Evolutionary conservation across 2,113 vertebrate species (phyloP).

Genomic region (Cervus canadensis): DNA sequence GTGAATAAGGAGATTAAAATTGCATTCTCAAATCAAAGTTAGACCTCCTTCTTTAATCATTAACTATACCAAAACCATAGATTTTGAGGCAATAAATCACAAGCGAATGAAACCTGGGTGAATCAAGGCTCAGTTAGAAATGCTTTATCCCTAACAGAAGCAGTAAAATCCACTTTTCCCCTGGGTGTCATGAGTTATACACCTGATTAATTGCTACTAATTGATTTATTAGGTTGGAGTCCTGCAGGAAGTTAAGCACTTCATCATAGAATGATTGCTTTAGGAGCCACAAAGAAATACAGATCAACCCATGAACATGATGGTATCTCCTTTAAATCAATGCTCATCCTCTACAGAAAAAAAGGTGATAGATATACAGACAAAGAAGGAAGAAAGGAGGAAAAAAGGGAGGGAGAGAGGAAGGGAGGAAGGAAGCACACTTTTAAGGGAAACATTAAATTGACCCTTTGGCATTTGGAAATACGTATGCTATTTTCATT

Average conservation of each 20-base stretch:
- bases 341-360: neutral
- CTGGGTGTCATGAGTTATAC: neutral
- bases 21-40: neutral
- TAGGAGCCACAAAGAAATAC: neutral
- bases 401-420: neutral
- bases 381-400: neutral
- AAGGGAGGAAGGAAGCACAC: neutral
- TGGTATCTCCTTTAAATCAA: neutral
- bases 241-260: neutral
- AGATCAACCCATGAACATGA: neutral
- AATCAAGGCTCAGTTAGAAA: neutral
- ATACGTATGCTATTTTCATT: neutral
- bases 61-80: neutral
- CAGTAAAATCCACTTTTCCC: neutral
- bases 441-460: neutral
- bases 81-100: neutral
- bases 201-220: constrained; percentile 36
- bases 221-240: constrained; percentile 16
- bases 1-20: neutral
- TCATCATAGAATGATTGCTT: neutral
- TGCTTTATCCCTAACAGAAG: neutral
- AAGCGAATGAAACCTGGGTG: neutral
- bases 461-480: neutral
- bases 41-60: neutral
- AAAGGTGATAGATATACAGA: neutral